Evolutionary conservation across 2,888 invertebrate species (phyloP).

Genomic region (Lithophane semibrunnea): DNA sequence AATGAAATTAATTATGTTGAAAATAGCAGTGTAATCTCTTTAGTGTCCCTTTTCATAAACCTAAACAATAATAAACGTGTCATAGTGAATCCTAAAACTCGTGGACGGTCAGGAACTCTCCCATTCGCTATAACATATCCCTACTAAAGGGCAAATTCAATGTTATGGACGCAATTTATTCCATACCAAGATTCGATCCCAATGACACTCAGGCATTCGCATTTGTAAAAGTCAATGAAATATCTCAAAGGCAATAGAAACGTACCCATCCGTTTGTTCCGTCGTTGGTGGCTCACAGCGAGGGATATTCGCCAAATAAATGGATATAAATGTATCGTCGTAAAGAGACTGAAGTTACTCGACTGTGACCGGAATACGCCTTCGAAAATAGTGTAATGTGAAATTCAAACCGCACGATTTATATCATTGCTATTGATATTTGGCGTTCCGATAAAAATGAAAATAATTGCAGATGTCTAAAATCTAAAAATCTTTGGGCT

Average conservation of each 20-base stretch:
- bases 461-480: neutral
- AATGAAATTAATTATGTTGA: too few relatives aligned
- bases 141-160: conserved; percentile 60
- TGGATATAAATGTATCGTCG: conserved; percentile 78
- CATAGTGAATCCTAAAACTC: conserved; percentile 3
- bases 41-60: neutral
- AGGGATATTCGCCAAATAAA: conserved; percentile 77
- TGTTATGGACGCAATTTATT: conserved; percentile 65
- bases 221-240: conserved; percentile 81
- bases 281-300: conserved; percentile 71
- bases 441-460: neutral
- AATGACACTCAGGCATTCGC: conserved; percentile 74
- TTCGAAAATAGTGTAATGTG: conserved; percentile 54
- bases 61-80: conserved; percentile 10
- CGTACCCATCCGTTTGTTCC: conserved; percentile 76
- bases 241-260: conserved; percentile 80
- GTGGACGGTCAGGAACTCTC: conserved; percentile 21
- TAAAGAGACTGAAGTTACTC: conserved; percentile 68
- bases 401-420: conserved; percentile 50
- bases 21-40: neutral
- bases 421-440: conserved; percentile 38
- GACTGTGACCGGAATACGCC: conserved; percentile 67
- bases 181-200: conserved; percentile 66
- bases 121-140: conserved; percentile 40
- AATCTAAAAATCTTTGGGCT: neutral